Base-by-base conservation (phyloP, 2,888 invertebrate species). In the Pristionchus exspectatus region DNA sequence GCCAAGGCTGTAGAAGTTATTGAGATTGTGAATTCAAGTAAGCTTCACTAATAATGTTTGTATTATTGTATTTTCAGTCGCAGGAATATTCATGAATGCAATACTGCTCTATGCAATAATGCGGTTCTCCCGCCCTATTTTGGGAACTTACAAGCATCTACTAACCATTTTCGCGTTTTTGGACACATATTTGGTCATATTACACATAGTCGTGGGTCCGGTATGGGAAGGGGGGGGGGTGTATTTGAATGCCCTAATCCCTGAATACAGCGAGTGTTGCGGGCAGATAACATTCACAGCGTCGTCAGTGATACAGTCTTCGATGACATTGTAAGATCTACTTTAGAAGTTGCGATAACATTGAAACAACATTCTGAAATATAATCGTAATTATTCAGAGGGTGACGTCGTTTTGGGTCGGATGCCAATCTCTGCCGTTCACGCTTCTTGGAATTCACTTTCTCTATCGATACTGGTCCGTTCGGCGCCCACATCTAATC, bases 391-490 rank as follows among this genome's bases (percentile, higher is more conserved):
- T 50, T 50, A 50, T 9, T 63, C 63, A 63, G 63, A 21, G 63
- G 24, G 63, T n/a, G n/a, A 63, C 59, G 18, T 21, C 63, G 24
- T 63, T 63, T n/a, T 63, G 63, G 63, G n/a, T 63, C n/a, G 63
- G 63, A 63, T 63, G 63, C 9, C 63, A 63, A 63, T 63, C 72
- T 3, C 2, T 30, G 16, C 72, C 72, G 2, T 72, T 72, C 33
- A 72, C 72, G 0, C 72, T 72, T 18, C 30, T 72, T 12, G 33
- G 14, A 0, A 72, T 72, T 21, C 72, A 72, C 10, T 77, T 77
- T 24, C 77, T 77, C 21, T 77, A 44, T 44, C 77, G 77, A 38
- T 77, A 77, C 12, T 77, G 77, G 77, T 77, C 77, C 12, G 77
- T 77, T 5, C 38, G 44, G 4, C 1, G 10, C 0, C 72, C 72